phyloP scores from a whole-genome alignment of 2,113 vertebrate species.

The Spizaetus ornatus region DNA sequence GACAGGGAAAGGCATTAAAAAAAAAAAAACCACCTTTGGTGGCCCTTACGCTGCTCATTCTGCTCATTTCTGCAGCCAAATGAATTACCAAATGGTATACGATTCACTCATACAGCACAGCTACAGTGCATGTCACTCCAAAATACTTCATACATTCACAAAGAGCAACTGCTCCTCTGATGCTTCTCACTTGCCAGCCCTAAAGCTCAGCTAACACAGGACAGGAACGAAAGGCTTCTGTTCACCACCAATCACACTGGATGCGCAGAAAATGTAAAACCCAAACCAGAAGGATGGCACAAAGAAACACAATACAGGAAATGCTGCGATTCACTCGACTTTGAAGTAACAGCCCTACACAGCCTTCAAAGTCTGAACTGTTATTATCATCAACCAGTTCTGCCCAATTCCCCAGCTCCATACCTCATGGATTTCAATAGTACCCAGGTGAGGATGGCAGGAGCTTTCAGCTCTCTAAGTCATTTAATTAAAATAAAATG shows the following conservation, averaged over 20 bases:
- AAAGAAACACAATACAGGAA: background rate
- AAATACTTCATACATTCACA: background rate
- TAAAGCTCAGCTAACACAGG: background rate
- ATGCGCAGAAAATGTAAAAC: background rate
- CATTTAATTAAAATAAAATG: constrained; percentile 15
- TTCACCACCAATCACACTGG: background rate
- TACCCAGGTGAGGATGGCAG: background rate
- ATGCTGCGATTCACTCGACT: rapidly evolving
- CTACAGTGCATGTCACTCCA: background rate
- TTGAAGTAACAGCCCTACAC: background rate
- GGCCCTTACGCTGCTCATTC: background rate
- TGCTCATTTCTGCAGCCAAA: background rate
- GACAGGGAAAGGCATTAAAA: background rate
- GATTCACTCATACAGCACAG: rapidly evolving
- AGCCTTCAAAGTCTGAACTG: background rate
- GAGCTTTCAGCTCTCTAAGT: background rate
- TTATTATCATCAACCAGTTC: background rate
- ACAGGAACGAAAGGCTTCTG: background rate
- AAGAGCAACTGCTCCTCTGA: background rate
- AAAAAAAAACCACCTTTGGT: background rate
- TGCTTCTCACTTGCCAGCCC: background rate
- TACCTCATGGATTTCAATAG: background rate
- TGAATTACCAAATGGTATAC: background rate
- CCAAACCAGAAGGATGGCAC: background rate
- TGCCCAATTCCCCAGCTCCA: background rate